Percentiles rank a stretch among this genome's conserved stretches.
phyloP scores from a whole-genome alignment of 1,140 invertebrate species.

The Rhopalosiphum maidis region DNA sequence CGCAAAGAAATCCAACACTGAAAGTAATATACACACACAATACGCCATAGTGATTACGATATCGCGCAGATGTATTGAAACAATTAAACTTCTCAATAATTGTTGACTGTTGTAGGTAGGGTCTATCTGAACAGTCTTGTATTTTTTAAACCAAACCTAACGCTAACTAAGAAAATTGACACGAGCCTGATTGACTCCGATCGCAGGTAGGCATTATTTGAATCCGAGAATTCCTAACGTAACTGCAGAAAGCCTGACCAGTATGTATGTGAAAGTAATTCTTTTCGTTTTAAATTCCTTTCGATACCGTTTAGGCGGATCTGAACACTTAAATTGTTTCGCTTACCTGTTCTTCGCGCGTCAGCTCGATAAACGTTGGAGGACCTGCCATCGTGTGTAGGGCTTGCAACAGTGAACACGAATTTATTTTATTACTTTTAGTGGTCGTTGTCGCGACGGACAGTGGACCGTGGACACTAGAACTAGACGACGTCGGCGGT shows the following conservation, averaged over 20 bases:
- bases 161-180: no score
- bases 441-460: background rate
- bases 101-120: background rate
- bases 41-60: background rate
- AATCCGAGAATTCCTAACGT: background rate
- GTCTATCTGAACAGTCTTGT: background rate
- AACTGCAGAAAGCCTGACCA: background rate
- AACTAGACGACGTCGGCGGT: background rate
- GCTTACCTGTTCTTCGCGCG: slow-evolving; percentile 50
- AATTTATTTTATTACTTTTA: background rate
- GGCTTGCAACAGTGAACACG: background rate
- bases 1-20: background rate
- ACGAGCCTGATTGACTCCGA: no score
- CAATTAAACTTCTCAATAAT: background rate
- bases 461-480: background rate
- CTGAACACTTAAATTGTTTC: background rate
- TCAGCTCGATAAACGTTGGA: slow-evolving; percentile 52
- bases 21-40: background rate
- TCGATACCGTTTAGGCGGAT: background rate
- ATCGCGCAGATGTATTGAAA: no score
- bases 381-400: slow-evolving; percentile 30
- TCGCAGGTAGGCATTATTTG: background rate
- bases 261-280: background rate
- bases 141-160: background rate
- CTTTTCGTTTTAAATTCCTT: background rate